These are phyloP conservation scores for Euura saliciscinereae DNA, from an alignment of 1,140 invertebrate species.

Conservation along the genomic window DNA sequence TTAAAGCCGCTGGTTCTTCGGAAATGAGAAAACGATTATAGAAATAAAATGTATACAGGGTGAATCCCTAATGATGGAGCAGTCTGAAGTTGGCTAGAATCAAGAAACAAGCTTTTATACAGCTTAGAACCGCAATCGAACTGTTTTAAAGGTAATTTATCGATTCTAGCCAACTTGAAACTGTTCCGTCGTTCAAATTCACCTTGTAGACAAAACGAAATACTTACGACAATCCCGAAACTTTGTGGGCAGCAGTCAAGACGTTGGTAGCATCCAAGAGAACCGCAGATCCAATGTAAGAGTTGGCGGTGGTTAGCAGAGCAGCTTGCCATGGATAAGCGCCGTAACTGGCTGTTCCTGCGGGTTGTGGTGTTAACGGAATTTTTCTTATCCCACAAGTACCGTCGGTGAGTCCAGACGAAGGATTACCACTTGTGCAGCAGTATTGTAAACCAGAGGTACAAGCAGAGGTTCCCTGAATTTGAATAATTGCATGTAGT, in stretches of 20 bases:
- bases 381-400: slow-evolving; percentile 51
- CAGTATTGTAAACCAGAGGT: slow-evolving; percentile 56
- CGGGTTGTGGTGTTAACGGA: slow-evolving; percentile 41
- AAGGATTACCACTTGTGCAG: slow-evolving; percentile 39
- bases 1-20: slow-evolving; percentile 56
- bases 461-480: slow-evolving; percentile 35
- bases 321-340: slow-evolving; percentile 65
- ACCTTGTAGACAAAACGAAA: no score
- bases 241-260: slow-evolving; percentile 73
- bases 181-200: no score
- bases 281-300: slow-evolving; percentile 72
- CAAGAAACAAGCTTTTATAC: no score
- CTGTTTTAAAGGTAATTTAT: slow-evolving; percentile 4
- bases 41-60: no score
- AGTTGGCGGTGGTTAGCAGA: slow-evolving; percentile 57
- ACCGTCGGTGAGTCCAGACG: slow-evolving; percentile 34
- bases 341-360: slow-evolving; percentile 62
- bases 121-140: not conserved
- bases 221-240: slow-evolving; percentile 66
- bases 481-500: no score
- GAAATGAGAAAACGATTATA: slow-evolving; percentile 24
- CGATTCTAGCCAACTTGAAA: no score
- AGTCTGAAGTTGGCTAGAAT: no score
- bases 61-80: no score
- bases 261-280: slow-evolving; percentile 68